These are phyloP conservation scores for Crotalus horridus DNA, from an alignment of 2,113 vertebrate genomes.

Conservation along the genomic window DNA sequence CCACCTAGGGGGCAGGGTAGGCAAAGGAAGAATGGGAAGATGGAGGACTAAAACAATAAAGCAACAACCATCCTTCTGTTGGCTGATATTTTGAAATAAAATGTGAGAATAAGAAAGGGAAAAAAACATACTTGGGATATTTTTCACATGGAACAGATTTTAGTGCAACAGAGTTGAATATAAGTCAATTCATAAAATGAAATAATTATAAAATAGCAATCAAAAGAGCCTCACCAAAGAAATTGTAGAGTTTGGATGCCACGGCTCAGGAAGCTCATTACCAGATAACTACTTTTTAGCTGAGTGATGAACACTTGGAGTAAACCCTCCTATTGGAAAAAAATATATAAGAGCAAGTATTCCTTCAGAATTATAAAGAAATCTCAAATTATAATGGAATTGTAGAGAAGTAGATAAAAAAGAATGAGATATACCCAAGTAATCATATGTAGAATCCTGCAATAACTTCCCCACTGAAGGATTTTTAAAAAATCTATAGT, in stretches of 20 bases:
- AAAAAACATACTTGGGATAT: neutral
- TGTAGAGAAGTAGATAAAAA: neutral
- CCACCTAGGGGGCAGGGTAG: neutral
- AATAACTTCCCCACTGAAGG: neutral
- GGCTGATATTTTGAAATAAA: neutral
- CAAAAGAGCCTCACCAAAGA: neutral
- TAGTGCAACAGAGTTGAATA: neutral
- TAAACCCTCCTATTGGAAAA: neutral
- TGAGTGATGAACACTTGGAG: neutral
- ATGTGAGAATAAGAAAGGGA: neutral
- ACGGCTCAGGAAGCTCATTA: neutral
- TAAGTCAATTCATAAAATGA: neutral
- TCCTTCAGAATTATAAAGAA: neutral
- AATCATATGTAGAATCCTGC: neutral
- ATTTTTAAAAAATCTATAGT: neutral
- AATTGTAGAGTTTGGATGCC: neutral
- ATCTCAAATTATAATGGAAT: neutral
- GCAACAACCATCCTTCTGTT: neutral
- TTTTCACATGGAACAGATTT: neutral
- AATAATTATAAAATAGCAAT: neutral
- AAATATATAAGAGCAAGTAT: neutral
- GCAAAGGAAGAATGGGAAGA: neutral
- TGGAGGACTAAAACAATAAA: neutral
- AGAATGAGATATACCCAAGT: neutral
- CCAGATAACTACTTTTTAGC: neutral